Conservation (phyloP, 2,797 vertebrate species). For the Neosilurus mollespiculum region DNA sequence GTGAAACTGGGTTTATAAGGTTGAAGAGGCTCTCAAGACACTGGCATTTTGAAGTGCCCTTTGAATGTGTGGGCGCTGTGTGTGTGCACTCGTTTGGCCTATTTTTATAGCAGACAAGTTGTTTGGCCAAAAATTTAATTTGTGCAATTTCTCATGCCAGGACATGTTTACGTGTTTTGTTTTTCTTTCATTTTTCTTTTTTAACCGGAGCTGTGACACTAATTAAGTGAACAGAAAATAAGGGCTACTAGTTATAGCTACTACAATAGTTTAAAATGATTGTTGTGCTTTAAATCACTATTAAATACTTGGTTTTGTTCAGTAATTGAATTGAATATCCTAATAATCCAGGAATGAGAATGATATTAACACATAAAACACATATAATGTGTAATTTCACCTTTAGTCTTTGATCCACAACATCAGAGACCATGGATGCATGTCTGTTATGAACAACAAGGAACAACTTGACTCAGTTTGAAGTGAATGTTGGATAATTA, state of each 20-base stretch:
- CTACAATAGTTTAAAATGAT: background rate
- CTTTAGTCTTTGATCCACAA: background rate
- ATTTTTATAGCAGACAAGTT: background rate
- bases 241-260: background rate
- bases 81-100: background rate
- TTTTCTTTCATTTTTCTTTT: constrained; percentile 2
- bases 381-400: background rate
- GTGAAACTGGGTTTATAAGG: constrained; percentile 43
- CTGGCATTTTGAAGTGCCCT: constrained; percentile 35
- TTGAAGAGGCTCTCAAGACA: constrained; percentile 52
- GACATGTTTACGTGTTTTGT: background rate
- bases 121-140: background rate
- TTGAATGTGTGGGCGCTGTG: background rate
- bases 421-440: background rate
- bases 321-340: background rate
- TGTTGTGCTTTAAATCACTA: background rate
- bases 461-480: background rate
- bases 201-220: background rate
- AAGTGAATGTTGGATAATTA: background rate
- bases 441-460: background rate
- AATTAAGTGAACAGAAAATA: background rate
- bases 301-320: background rate
- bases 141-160: background rate
- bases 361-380: background rate
- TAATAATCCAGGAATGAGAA: background rate